Evolutionary conservation across 2,797 vertebrate species (phyloP).

Genomic region (Microctenopoma steveboyesi): DNA sequence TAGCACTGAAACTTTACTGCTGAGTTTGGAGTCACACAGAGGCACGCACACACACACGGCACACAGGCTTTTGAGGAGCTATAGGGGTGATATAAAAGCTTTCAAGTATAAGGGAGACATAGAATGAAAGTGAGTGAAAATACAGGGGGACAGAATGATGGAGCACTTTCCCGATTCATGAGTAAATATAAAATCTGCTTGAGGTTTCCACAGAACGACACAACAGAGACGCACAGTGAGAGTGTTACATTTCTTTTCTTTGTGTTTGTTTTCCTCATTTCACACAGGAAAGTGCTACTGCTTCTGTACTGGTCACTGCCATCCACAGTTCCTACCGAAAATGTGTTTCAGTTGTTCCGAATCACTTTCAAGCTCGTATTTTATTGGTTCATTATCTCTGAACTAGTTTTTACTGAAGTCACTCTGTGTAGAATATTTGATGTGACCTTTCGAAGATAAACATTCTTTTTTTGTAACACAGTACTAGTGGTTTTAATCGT

Average conservation of each 20-base stretch:
- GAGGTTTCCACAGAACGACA: slow-evolving; percentile 11
- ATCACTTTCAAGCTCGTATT: no score
- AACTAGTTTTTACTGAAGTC: no score
- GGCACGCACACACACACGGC: background rate
- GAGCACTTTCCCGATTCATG: slow-evolving; percentile 15
- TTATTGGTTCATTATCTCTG: no score
- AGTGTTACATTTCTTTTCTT: background rate
- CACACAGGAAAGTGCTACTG: background rate
- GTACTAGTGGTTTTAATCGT: no score
- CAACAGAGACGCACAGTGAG: background rate
- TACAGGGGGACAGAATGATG: slow-evolving; percentile 20
- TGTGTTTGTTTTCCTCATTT: background rate
- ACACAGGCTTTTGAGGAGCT: background rate
- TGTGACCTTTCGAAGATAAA: no score
- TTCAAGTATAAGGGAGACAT: background rate
- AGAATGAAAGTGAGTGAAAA: slow-evolving; percentile 21
- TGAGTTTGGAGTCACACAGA: slow-evolving; percentile 74
- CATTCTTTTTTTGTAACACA: no score
- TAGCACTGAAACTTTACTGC: slow-evolving; percentile 69
- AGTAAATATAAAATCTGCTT: slow-evolving; percentile 26
- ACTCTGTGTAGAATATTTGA: no score
- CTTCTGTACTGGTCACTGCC: background rate
- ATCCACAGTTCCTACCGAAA: background rate
- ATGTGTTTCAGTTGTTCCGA: no score
- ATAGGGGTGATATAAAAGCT: slow-evolving; percentile 8